Evolutionary conservation across 2,113 vertebrate species (phyloP), one percentile per base, ranked within the genome.

Genomic region (Mobula hypostoma): DNA sequence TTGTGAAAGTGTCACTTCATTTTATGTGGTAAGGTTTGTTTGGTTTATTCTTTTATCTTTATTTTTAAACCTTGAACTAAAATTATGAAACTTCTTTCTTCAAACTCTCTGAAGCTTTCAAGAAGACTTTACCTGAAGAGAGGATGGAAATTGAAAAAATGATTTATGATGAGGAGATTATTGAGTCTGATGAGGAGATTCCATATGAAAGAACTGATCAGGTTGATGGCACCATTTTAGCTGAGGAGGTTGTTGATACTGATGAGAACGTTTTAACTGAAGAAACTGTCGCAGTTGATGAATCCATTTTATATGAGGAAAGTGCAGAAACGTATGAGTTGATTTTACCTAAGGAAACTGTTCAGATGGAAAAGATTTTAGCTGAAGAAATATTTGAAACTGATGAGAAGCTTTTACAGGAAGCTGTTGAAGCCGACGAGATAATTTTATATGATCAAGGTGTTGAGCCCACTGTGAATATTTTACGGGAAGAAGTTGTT

Each of bases 21-120:
- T 63, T 36, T 72, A 40, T 72, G 68, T 76, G 5, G 36, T 48
- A 56, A 93, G 2, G 27, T 93, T 74, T 93, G 21, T 74, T 74
- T 19, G 17, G 24, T 24, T 74, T 6, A 74, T 21, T 1, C 5
- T 74, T 24, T 74, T 21, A 3, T 74, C 68, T 17, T 19, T 92
- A 11, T 90, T 32, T 56, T 93, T 17, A 72, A 72, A 72, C 32
- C 2, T 72, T 74, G 70, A 88, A 29, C 85, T 88, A 88, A 88
- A 90, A 90, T 74, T 72, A 40, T 93, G 66, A 93, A 74, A 93
- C 91, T 76, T 93, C 3, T 93, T 40, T 76, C 68, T 74, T 93
- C 68, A 74, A 93, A 74, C 12, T 61, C 68, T 74, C 91, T 56
- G 70, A 93, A 93, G 91, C 68, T 93, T 72, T 48, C 91, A 56